Evolutionary conservation across 2,888 invertebrate genomes (phyloP), one percentile per base, ranked within the genome.

Genomic region (Salticus scenicus): DNA sequence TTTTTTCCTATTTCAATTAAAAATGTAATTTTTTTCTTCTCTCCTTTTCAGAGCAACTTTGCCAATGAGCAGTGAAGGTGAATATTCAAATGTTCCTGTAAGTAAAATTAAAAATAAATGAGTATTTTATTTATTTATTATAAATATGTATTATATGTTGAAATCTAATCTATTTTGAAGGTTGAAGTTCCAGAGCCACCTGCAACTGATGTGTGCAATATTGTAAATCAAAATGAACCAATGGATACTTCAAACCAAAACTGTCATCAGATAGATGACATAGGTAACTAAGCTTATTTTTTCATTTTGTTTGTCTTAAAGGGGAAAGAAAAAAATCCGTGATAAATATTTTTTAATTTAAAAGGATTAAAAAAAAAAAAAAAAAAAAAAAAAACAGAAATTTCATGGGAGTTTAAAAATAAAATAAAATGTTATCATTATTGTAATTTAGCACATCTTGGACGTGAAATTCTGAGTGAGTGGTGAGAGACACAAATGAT

Each of bases 21-120:
- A n/a, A n/a, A n/a, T n/a, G n/a, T n/a, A n/a, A n/a, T n/a, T n/a
- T n/a, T n/a, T n/a, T n/a, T n/a, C n/a, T n/a, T n/a, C n/a, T n/a
- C n/a, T n/a, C n/a, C n/a, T n/a, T n/a, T n/a, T n/a, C 57, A 84
- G 83, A 30, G 83, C 83, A 24, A 84, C 83, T 24, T 17, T 84
- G 63, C 83, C 83, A 20, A 27, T 84, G 24, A 84, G 73, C 31
- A 63, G 47, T 63, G 51, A 72, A 69, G 73, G 63, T 41, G 73
- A 77, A 12, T 84, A 77, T 28, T 47, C 47, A 12, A 37, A 33
- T 30, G 67, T 57, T n/a, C 24, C 72, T 47, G 83, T 84, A 42
- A 72, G 73, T 73, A 33, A 33, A 33, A n/a, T 33, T 24, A 20
- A 24, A 63, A 1, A n/a, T 20, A 2, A 27, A 27, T 1, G 27